Conservation (phyloP, 2,888 invertebrate genomes). For the Ceraclea dissimilis region DNA sequence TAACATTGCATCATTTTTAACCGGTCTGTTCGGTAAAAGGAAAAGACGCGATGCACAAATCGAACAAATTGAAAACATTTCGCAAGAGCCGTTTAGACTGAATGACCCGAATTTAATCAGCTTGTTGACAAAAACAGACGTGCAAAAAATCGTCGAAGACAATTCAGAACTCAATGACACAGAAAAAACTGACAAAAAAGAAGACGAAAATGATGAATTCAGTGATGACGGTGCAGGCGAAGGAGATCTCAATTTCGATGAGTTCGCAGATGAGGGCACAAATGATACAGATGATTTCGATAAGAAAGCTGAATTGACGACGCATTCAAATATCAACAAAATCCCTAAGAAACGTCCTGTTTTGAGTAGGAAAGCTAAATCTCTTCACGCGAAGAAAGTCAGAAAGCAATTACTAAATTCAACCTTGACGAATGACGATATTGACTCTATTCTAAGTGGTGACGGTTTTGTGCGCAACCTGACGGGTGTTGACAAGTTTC, state of each 20-base stretch:
- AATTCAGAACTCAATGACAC: neutral
- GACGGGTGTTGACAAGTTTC: conserved; percentile 43
- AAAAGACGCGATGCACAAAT: conserved; percentile 9
- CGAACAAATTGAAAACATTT: neutral
- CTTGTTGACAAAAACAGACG: neutral
- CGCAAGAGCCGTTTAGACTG: neutral
- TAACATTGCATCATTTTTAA: conserved; percentile 12
- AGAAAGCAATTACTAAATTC: neutral
- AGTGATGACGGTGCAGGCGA: conserved; percentile 1
- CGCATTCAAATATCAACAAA: conserved; percentile 20
- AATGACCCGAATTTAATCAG: neutral
- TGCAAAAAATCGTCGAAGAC: neutral
- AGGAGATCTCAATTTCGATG: conserved; percentile 12
- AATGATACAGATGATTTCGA: conserved; percentile 5
- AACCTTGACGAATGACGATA: neutral
- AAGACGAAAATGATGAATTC: neutral
- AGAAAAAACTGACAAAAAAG: neutral
- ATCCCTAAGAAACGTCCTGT: conserved; percentile 19
- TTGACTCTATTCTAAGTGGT: conserved; percentile 7
- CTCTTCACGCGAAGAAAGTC: conserved; percentile 7
- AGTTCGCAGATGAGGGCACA: conserved; percentile 6
- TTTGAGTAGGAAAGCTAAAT: conserved; percentile 20
- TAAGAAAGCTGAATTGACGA: neutral
- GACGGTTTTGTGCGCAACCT: conserved; percentile 8
- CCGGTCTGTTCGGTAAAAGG: conserved; percentile 9